Percentiles rank a stretch among this genome's conserved stretches.
Conservation (phyloP, 1,140 invertebrate genomes). For the Papilio machaon region DNA sequence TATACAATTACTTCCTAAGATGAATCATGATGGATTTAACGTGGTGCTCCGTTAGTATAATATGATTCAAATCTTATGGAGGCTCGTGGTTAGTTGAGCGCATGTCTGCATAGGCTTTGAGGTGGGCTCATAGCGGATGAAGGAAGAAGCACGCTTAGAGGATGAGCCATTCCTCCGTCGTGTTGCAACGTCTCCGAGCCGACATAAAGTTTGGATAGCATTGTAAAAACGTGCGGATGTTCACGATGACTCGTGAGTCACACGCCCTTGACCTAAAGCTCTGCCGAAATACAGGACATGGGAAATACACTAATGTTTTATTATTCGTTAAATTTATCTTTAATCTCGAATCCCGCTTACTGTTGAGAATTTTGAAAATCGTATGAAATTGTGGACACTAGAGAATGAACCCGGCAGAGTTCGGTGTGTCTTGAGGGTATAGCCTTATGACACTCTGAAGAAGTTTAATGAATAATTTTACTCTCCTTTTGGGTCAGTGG, state of each 20-base stretch:
- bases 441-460: no score
- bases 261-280: constrained; percentile 27
- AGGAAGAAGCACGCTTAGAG: no score
- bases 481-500: no score
- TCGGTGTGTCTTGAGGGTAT: no score
- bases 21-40: background rate
- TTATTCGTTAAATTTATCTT: background rate
- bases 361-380: background rate
- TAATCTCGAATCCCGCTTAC: background rate
- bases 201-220: background rate
- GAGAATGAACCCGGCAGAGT: no score
- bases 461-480: no score
- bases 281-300: constrained; percentile 30
- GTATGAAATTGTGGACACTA: no score
- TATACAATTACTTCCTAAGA: background rate
- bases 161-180: no score
- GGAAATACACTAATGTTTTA: constrained; percentile 17
- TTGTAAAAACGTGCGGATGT: background rate
- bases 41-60: background rate
- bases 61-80: background rate
- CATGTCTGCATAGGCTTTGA: no score
- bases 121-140: no score
- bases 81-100: background rate
- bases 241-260: constrained; percentile 28
- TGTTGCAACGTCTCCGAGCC: background rate